phyloP scores from a whole-genome alignment of 2,797 vertebrate genomes.

The Orientallactaga sibirica region DNA sequence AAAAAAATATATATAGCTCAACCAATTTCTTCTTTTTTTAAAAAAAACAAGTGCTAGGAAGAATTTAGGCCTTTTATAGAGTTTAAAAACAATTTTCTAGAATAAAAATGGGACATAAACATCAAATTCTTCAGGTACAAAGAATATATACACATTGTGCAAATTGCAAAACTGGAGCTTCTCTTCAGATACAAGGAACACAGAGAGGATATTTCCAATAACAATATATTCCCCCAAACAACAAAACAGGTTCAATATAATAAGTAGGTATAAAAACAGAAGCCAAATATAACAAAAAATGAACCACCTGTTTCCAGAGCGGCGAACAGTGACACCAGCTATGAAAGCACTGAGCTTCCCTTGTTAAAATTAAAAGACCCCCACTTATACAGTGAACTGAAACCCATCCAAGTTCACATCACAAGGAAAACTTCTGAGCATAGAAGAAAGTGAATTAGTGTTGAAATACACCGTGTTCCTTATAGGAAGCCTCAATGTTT shows the following conservation, averaged over 20 bases:
- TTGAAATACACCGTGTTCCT: constrained; percentile 49
- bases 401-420: constrained; percentile 55
- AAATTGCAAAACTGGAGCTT: no score
- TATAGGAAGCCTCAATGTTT: constrained; percentile 62
- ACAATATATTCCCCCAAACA: not conserved
- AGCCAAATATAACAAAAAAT: constrained; percentile 52
- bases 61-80: not conserved
- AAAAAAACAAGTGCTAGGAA: no score
- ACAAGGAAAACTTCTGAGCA: constrained; percentile 46
- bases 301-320: not conserved
- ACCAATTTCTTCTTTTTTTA: no score
- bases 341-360: not conserved
- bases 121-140: constrained; percentile 42
- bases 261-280: constrained; percentile 40
- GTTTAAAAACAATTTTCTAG: constrained; percentile 8
- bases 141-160: not conserved
- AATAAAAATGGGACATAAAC: constrained; percentile 19
- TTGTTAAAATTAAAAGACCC: constrained; percentile 61
- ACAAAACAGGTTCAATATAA: constrained; percentile 33
- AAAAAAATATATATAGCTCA: no score
- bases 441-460: constrained; percentile 57
- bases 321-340: not conserved
- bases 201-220: constrained; percentile 12
- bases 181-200: not conserved
- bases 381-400: constrained; percentile 54